Conservation (phyloP, 2,888 invertebrate species). For the Phyllotreta striolata region DNA sequence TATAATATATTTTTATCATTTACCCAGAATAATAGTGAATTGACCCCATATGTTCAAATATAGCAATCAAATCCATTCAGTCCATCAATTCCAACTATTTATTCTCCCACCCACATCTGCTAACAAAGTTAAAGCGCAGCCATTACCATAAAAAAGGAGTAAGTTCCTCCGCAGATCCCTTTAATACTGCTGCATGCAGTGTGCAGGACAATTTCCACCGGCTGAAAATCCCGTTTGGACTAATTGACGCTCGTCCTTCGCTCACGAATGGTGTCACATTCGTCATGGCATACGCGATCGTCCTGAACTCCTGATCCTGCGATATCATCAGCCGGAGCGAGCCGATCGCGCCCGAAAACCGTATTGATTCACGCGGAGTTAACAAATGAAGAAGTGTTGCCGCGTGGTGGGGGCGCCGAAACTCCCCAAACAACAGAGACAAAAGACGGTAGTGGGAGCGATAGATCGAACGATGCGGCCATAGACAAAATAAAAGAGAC, state of each 20-base stretch:
- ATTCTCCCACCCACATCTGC: no score
- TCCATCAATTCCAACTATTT: no score
- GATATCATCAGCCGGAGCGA: slow-evolving; percentile 51
- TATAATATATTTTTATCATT: no score
- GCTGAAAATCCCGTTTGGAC: slow-evolving; percentile 11
- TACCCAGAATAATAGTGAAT: background rate
- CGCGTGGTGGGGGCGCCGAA: slow-evolving; percentile 41
- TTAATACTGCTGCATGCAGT: slow-evolving; percentile 1
- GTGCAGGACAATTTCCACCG: background rate
- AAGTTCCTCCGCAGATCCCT: background rate
- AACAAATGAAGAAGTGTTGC: slow-evolving; percentile 59
- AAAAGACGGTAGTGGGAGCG: slow-evolving; percentile 7
- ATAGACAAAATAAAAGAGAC: no score
- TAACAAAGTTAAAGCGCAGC: no score
- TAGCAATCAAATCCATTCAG: background rate
- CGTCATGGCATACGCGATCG: slow-evolving; percentile 56
- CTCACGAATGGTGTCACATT: slow-evolving; percentile 44
- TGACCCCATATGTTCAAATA: background rate
- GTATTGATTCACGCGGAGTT: slow-evolving; percentile 57
- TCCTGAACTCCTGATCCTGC: slow-evolving; percentile 52
- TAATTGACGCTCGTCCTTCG: slow-evolving; percentile 27
- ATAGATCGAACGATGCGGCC: background rate
- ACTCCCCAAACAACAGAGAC: slow-evolving; percentile 15
- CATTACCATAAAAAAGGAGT: background rate
- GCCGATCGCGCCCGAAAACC: slow-evolving; percentile 53